Base-by-base conservation (phyloP, 64 coral and sea anemone species). In the Montipora sp. region DNA sequence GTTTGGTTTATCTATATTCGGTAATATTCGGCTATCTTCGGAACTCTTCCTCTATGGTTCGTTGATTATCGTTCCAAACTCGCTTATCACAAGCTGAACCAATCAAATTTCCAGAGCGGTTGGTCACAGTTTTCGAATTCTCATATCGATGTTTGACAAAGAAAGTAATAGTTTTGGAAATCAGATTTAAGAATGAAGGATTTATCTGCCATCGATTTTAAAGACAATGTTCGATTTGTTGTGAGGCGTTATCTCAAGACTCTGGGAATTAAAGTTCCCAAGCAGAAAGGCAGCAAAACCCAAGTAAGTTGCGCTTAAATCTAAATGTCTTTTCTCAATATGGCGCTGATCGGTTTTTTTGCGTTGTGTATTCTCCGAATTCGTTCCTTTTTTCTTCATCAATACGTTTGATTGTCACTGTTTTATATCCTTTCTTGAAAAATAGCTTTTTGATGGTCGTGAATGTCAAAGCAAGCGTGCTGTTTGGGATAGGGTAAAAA, bases 201-300 rank as follows among this genome's bases (percentile, higher is more conserved):
- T 59, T 90, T 99, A 74, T 96, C 89, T 48, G 91, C 98, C 16
- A 94, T 99, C 65, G 98, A 99, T 67, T 99, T 94, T 68, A 99
- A 99, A 81, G 94, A 94, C 78, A 95, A 93, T 86, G 92, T 99
- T 22, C 95, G 98, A 57, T 94, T 84, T 68, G 85, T 99, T 27
- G 86, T 99, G 8, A 90, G 98, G 58, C 88, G 94, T 51, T 74
- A 95, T 51, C 79, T 99, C 60, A 99, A 99, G 81, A 74, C 55
- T 8, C 58, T 99, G 74, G 98, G 98, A 8, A 90, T 99, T 15
- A 99, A 99, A 99, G 94, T 94, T 12, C 98, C 98, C 5, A 99
- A 99, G 51, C 80, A 84, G 77, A 97, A 97, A 69, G 58, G 73
- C 24, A 61, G 43, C 46, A 91, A 90, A 63, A 61, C 79, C 58